phyloP scores from a whole-genome alignment of 2,797 vertebrate genomes.

The Sebastes paucispinis region DNA sequence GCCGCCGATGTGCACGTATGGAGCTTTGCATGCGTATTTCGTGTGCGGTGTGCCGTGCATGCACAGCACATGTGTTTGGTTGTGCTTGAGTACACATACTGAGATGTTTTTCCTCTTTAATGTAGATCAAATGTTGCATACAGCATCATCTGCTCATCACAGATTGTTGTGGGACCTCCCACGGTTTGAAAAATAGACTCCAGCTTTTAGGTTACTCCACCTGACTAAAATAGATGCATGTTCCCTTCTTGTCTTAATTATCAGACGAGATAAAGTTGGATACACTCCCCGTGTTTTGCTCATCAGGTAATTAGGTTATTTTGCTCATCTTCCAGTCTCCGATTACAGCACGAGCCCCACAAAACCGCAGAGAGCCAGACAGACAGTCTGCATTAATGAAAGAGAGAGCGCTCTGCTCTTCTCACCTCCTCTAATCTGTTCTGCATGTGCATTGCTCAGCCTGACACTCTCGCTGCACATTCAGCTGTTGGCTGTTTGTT shows the following conservation, averaged over 20 bases:
- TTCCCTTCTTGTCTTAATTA: constrained; percentile 15
- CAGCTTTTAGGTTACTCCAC: constrained; percentile 13
- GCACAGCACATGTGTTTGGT: constrained; percentile 42
- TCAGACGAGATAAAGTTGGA: constrained; percentile 38
- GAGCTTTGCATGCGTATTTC: constrained; percentile 26
- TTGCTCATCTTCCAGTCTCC: constrained; percentile 50
- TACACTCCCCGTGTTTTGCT: constrained; percentile 55
- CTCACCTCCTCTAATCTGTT: constrained; percentile 67
- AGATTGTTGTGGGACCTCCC: constrained; percentile 38
- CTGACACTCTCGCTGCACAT: constrained; percentile 53
- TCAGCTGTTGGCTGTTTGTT: constrained; percentile 68
- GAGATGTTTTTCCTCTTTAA: constrained; percentile 23
- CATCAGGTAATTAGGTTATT: constrained; percentile 64
- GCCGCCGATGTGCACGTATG: constrained; percentile 2
- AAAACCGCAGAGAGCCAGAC: constrained; percentile 27
- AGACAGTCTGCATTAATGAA: constrained; percentile 55
- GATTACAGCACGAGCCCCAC: constrained; percentile 45
- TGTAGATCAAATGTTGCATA: constrained; percentile 46
- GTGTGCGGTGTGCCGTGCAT: constrained; percentile 18
- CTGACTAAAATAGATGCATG: constrained; percentile 20
- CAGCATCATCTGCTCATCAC: constrained; percentile 37
- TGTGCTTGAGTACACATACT: constrained; percentile 14
- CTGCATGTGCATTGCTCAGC: constrained; percentile 39
- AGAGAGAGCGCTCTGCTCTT: constrained; percentile 44
- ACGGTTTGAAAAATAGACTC: constrained; percentile 31